Conservation (phyloP, 1,140 invertebrate species). For the Heliconius nattereri region DNA sequence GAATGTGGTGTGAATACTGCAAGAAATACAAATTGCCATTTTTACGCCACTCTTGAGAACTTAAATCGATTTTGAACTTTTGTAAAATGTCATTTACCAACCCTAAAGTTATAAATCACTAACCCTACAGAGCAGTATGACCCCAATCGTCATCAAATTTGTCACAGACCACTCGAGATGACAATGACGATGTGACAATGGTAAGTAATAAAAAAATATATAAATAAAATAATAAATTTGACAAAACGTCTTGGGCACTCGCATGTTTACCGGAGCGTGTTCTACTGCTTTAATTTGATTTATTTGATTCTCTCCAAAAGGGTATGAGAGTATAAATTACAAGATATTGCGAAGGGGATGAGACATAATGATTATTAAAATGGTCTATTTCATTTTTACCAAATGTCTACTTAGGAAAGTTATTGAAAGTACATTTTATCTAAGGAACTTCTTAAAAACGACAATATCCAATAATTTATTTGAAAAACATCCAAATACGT, state of each 20-base stretch:
- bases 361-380: conserved; percentile 19
- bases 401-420: conserved; percentile 22
- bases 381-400: conserved; percentile 27
- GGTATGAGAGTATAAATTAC: conserved; percentile 70
- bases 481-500: background rate
- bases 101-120: conserved; percentile 65
- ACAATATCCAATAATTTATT: no score
- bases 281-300: conserved; percentile 78
- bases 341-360: conserved; percentile 48
- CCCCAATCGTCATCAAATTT: conserved; percentile 79
- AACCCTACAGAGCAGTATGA: conserved; percentile 60
- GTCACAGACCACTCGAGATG: conserved; percentile 75
- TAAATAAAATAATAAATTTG: conserved; percentile 81
- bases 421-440: background rate
- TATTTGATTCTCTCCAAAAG: conserved; percentile 73
- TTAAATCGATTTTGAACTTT: conserved; percentile 75
- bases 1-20: conserved; percentile 42
- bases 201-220: conserved; percentile 74
- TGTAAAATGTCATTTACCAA: conserved; percentile 69
- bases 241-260: conserved; percentile 81
- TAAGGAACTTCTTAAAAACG: background rate
- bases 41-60: conserved; percentile 55
- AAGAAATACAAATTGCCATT: conserved; percentile 49
- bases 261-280: conserved; percentile 66
- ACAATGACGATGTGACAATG: conserved; percentile 69